Conservation (phyloP, 2,888 invertebrate species). For the Dynastes maya region DNA sequence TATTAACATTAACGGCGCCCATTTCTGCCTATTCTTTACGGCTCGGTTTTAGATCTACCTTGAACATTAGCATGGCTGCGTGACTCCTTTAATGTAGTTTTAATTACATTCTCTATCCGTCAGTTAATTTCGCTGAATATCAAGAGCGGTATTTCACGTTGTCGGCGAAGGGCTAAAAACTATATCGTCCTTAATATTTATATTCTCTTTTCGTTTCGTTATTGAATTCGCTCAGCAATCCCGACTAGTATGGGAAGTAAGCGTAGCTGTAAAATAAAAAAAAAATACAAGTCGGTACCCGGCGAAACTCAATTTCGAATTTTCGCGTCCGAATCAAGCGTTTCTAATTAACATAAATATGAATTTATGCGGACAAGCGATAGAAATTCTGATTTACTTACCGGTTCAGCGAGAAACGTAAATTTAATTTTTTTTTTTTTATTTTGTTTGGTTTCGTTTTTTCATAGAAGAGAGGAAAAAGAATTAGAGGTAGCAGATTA, state of each 20-base stretch:
- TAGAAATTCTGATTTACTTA: constrained; percentile 9
- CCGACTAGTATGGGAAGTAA: background rate
- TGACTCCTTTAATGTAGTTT: background rate
- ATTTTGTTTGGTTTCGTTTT: too few species aligned
- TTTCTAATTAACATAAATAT: constrained; percentile 6
- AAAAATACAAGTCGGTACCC: background rate
- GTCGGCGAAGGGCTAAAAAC: background rate
- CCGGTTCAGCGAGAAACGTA: background rate
- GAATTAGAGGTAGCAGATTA: too few species aligned
- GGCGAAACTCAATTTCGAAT: constrained; percentile 2
- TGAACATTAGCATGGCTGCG: background rate
- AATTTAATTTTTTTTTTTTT: background rate
- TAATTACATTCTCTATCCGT: background rate
- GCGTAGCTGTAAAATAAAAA: background rate
- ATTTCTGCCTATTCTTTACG: background rate
- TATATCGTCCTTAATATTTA: background rate
- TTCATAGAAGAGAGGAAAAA: too few species aligned
- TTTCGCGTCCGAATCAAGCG: constrained; percentile 11
- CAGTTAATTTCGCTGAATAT: background rate
- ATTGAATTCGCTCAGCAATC: too few species aligned
- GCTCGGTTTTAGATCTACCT: background rate
- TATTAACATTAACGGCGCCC: too few species aligned
- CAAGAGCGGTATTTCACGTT: background rate
- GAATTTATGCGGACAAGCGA: background rate
- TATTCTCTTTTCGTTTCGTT: background rate